A percentile compares a stretch with the other conserved stretches of the same genome.
phyloP scores from a whole-genome alignment of 2,797 vertebrate genomes.

The Pygocentrus nattereri region DNA sequence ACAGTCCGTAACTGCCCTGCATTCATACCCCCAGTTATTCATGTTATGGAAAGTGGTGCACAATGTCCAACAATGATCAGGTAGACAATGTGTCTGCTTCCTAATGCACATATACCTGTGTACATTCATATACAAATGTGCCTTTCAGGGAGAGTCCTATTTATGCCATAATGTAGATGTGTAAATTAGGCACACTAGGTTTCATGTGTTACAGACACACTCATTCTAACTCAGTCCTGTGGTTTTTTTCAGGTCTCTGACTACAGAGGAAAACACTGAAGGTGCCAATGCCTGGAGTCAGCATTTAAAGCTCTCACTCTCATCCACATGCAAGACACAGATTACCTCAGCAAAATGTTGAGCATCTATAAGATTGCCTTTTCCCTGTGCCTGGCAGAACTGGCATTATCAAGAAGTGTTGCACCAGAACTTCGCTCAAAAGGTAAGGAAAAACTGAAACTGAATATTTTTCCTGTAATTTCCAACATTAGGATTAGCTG shows the following conservation, averaged over 20 bases:
- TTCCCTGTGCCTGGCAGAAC: constrained; percentile 65
- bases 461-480: background rate
- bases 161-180: constrained; percentile 39
- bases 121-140: constrained; percentile 66
- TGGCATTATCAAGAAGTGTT: constrained; percentile 51
- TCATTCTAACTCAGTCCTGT: constrained; percentile 23
- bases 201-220: constrained; percentile 14
- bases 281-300: constrained; percentile 71
- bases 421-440: constrained; percentile 60
- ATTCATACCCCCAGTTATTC: constrained; percentile 68
- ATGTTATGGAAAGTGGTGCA: constrained; percentile 68
- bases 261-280: constrained; percentile 61
- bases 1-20: constrained; percentile 67
- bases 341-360: constrained; percentile 67
- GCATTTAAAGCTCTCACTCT: constrained; percentile 68
- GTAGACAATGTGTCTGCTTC: constrained; percentile 67
- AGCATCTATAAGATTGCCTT: constrained; percentile 66
- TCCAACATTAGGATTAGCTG: background rate
- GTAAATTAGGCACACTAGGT: constrained; percentile 7
- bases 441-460: constrained; percentile 65
- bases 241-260: constrained; percentile 44
- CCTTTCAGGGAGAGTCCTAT: constrained; percentile 15
- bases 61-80: constrained; percentile 65
- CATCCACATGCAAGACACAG: constrained; percentile 38
- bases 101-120: constrained; percentile 56